These are phyloP conservation scores for Spea multiplicata DNA, from an alignment of 2,113 vertebrate species.

Conservation along the genomic window DNA sequence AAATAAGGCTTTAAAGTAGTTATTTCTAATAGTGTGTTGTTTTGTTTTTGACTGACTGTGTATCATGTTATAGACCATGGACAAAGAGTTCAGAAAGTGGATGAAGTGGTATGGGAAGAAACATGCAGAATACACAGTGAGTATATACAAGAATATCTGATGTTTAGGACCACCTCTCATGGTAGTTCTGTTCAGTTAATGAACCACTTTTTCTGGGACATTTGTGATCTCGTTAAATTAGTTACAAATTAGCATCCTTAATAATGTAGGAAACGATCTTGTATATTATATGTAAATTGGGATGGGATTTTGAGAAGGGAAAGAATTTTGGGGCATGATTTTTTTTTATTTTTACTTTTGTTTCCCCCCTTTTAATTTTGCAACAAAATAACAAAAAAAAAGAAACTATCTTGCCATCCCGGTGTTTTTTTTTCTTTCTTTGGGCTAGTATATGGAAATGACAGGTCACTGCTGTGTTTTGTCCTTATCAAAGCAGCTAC, in stretches of 20 bases:
- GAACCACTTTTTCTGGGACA: no score
- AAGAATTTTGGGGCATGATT: background rate
- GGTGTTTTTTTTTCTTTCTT: no score
- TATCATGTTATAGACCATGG: constrained; percentile 81
- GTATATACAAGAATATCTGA: constrained; percentile 53
- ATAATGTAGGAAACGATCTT: background rate
- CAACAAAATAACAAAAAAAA: background rate
- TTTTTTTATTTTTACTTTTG: background rate
- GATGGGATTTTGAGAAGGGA: background rate
- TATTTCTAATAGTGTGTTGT: background rate
- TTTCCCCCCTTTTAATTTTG: background rate
- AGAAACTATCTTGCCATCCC: no score
- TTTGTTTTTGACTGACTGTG: background rate
- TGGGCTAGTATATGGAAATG: no score
- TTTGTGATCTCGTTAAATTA: no score
- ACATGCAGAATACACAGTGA: constrained; percentile 98
- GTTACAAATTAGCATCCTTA: no score
- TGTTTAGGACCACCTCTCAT: background rate
- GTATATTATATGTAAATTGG: background rate
- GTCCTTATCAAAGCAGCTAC: no score
- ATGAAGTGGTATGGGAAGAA: constrained; percentile 99
- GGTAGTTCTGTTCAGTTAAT: no score
- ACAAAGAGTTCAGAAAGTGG: constrained; percentile 97
- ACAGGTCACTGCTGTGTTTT: no score
- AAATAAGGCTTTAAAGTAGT: no score